Evolutionary conservation across 92 coral and sea anemone genomes (phyloP).

Genomic region (Blastomussa wellsi): DNA sequence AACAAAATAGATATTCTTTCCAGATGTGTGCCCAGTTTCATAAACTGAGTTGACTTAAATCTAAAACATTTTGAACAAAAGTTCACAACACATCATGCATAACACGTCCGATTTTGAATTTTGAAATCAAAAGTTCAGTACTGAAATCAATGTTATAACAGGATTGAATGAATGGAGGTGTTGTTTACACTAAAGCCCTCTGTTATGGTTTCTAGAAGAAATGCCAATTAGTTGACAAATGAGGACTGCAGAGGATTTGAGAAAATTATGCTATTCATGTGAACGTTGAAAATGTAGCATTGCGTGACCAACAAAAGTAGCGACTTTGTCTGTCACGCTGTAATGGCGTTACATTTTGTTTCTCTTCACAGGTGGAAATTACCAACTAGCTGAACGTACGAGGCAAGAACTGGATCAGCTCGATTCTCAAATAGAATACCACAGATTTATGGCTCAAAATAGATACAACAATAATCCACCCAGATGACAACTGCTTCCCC

Average conservation of each 20-base stretch:
- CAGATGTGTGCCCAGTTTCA: background rate
- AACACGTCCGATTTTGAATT: too few relatives aligned
- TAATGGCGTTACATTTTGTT: background rate
- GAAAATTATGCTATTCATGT: background rate
- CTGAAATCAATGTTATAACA: too few relatives aligned
- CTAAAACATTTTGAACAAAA: too few relatives aligned
- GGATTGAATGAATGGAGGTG: too few relatives aligned
- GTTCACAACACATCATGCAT: too few relatives aligned
- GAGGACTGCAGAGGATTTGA: background rate
- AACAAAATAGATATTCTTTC: background rate
- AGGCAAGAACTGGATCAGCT: slow-evolving; percentile 62
- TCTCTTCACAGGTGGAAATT: slow-evolving; percentile 29
- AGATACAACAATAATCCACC: slow-evolving; percentile 37
- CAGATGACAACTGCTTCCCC: slow-evolving; percentile 19
- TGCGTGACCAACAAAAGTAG: background rate
- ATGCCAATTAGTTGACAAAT: background rate
- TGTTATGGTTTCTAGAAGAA: too few relatives aligned
- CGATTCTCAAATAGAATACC: slow-evolving; percentile 69
- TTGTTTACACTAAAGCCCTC: too few relatives aligned
- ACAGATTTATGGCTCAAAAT: slow-evolving; percentile 56
- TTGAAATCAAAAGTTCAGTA: too few relatives aligned
- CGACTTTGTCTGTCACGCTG: background rate
- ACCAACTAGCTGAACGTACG: slow-evolving; percentile 51
- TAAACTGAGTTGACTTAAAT: background rate
- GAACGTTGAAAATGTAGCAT: background rate